phyloP scores from a whole-genome alignment of 2,797 vertebrate genomes.

The Sternotherus odoratus region DNA sequence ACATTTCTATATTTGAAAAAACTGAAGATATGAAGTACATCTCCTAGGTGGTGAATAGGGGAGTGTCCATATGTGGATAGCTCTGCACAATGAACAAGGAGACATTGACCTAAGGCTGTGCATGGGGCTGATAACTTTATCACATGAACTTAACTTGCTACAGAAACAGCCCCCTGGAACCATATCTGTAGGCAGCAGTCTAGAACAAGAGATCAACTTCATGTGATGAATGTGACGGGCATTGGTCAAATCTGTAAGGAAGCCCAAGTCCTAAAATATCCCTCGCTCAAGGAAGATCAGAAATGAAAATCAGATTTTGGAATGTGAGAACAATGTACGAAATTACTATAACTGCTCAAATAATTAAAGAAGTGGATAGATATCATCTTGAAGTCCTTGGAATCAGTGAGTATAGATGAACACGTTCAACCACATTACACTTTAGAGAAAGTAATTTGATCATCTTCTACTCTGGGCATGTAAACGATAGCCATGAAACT shows the following conservation, averaged over 20 bases:
- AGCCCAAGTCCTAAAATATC: background rate
- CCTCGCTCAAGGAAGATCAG: background rate
- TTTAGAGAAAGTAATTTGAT: background rate
- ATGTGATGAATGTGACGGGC: background rate
- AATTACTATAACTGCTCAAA: background rate
- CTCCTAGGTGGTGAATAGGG: no score
- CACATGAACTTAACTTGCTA: background rate
- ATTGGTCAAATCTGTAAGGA: background rate
- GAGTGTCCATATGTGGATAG: no score
- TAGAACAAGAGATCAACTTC: background rate
- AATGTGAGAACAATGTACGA: background rate
- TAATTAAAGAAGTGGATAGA: background rate
- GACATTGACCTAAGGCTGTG: background rate
- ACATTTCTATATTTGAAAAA: background rate
- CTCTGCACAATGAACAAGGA: background rate
- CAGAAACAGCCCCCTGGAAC: background rate
- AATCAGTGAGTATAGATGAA: background rate
- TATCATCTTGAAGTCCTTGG: background rate
- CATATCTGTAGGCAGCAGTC: background rate
- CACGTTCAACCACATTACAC: background rate
- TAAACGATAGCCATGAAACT: background rate
- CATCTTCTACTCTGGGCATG: no score
- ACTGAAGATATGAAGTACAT: no score
- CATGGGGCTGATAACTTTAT: background rate
- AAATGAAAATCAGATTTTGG: background rate